These are phyloP conservation scores for Microplitis mediator DNA, from an alignment of 1,140 invertebrate genomes.

Conservation along the genomic window DNA sequence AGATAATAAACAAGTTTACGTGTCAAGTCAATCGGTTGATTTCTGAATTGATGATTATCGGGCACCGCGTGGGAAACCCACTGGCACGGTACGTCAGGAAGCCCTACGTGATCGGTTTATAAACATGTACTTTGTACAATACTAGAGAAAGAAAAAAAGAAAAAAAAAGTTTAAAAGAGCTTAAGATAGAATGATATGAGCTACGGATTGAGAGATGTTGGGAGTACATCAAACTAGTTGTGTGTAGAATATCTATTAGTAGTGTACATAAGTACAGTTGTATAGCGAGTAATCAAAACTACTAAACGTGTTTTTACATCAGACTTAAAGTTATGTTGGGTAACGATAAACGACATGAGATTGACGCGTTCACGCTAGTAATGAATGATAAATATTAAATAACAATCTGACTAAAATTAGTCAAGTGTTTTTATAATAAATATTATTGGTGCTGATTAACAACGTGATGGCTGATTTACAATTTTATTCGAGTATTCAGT, in stretches of 20 bases:
- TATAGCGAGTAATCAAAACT: conserved; percentile 32
- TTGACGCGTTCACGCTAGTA: background rate
- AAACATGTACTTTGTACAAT: conserved; percentile 38
- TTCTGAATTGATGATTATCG: too few species aligned
- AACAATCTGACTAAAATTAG: too few species aligned
- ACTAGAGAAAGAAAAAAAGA: background rate
- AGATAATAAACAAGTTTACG: background rate
- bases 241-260: too few species aligned
- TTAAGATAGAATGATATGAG: background rate
- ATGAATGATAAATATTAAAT: too few species aligned
- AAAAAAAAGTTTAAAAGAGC: conserved; percentile 4
- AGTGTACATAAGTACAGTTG: too few species aligned
- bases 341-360: conserved; percentile 1
- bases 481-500: too few species aligned
- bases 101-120: conserved; percentile 51
- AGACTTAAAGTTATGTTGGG: background rate
- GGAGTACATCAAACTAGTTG: background rate
- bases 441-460: too few species aligned
- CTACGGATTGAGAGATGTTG: too few species aligned
- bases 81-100: conserved; percentile 42
- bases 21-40: conserved; percentile 18
- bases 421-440: too few species aligned
- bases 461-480: too few species aligned
- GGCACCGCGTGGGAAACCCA: conserved; percentile 47
- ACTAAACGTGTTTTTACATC: conserved; percentile 23